A percentile compares a stretch with the other conserved stretches of the same genome.
These are phyloP conservation scores for Cynodonichthys magdalenae DNA, from an alignment of 2,797 vertebrate genomes.

Conservation along the genomic window DNA sequence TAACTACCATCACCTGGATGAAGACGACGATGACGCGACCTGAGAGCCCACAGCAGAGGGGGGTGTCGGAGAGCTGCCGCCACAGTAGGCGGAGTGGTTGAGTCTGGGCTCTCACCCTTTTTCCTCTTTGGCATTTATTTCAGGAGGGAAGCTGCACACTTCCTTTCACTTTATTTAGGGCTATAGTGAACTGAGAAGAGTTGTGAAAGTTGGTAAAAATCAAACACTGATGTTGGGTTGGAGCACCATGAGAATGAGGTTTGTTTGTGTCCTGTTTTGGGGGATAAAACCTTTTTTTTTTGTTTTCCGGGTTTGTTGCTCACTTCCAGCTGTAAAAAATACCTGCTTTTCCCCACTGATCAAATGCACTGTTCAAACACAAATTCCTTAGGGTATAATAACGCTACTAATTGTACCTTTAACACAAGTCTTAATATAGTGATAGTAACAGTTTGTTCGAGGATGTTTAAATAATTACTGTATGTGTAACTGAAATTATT, in stretches of 20 bases:
- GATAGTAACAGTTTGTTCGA: conserved; percentile 49
- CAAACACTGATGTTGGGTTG: conserved; percentile 30
- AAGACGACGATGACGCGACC: conserved; percentile 91
- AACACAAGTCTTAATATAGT: conserved; percentile 51
- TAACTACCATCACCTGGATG: conserved; percentile 92
- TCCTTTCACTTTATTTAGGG: conserved; percentile 77
- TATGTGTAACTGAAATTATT: conserved; percentile 44
- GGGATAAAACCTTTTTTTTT: conserved; percentile 28
- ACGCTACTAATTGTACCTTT: conserved; percentile 46
- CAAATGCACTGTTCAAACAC: conserved; percentile 35
- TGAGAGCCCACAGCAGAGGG: conserved; percentile 78
- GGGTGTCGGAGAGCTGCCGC: conserved; percentile 41
- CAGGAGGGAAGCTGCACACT: conserved; percentile 58
- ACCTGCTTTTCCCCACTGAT: conserved; percentile 44
- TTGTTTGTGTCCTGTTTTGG: conserved; percentile 49
- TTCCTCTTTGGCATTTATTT: conserved; percentile 74
- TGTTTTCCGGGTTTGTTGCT: conserved; percentile 31
- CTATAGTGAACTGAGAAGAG: conserved; percentile 57
- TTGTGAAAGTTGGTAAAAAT: conserved; percentile 24
- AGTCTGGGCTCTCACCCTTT: conserved; percentile 73
- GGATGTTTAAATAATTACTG: conserved; percentile 35
- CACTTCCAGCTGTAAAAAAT: conserved; percentile 63
- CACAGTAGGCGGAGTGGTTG: conserved; percentile 31
- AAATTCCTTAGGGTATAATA: conserved; percentile 45
- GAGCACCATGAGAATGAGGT: conserved; percentile 39